Evolutionary conservation across 2,113 vertebrate species (phyloP).

Genomic region (Labeo catla): DNA sequence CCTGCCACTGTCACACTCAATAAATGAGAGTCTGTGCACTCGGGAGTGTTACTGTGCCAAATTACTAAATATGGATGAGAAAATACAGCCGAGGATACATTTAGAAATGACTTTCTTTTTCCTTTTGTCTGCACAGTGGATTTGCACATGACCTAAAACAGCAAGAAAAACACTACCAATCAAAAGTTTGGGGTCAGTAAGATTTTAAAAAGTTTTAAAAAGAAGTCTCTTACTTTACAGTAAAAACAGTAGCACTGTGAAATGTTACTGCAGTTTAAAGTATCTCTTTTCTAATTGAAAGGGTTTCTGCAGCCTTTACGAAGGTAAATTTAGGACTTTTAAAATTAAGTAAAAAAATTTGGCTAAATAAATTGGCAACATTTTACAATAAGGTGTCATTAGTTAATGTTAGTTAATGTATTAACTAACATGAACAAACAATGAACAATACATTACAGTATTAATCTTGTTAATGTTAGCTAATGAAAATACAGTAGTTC

Average conservation of each 20-base stretch:
- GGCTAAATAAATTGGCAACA: no score
- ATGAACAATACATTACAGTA: no score
- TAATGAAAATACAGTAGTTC: no score
- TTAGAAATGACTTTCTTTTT: neutral
- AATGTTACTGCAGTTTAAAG: neutral
- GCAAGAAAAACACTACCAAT: neutral
- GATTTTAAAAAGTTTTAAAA: neutral
- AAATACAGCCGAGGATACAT: neutral
- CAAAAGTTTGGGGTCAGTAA: neutral
- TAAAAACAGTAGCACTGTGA: neutral
- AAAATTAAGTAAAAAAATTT: no score
- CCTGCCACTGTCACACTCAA: neutral
- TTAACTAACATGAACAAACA: no score
- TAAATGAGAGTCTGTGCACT: slow-evolving; percentile 15
- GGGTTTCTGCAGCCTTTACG: no score
- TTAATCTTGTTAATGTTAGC: no score
- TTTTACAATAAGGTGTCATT: no score
- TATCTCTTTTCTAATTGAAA: neutral
- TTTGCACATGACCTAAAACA: neutral
- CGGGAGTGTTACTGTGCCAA: neutral
- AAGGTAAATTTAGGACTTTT: no score
- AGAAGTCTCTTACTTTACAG: neutral
- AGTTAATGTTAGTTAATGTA: no score
- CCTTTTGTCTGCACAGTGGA: neutral
- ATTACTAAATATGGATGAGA: slow-evolving; percentile 19